Evolutionary conservation across 1,140 invertebrate genomes (phyloP).

Genomic region (Teleogryllus occipitalis): DNA sequence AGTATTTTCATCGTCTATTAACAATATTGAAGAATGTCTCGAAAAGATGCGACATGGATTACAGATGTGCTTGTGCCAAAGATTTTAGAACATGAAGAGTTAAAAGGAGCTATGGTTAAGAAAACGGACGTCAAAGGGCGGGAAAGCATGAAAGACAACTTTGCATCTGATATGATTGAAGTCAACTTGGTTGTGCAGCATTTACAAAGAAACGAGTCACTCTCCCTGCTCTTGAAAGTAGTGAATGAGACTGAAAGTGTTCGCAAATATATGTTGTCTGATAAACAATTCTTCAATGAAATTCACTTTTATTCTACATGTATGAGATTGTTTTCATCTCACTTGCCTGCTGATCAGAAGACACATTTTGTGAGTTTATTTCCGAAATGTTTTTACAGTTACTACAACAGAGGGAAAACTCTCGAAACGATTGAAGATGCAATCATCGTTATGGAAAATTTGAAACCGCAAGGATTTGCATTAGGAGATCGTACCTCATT

Average conservation of each 20-base stretch:
- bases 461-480: not conserved
- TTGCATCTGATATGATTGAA: not conserved
- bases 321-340: not conserved
- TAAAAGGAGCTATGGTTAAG: too few relatives aligned
- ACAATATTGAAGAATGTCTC: too few relatives aligned
- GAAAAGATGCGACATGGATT: too few relatives aligned
- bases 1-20: too few relatives aligned
- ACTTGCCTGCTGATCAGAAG: not conserved
- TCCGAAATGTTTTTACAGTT: constrained; percentile 13
- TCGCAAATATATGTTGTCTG: not conserved
- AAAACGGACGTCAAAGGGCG: too few relatives aligned
- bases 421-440: not conserved
- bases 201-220: not conserved
- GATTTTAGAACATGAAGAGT: too few relatives aligned
- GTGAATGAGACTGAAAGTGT: not conserved
- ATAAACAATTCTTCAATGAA: constrained; percentile 9
- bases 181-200: not conserved
- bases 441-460: constrained; percentile 11
- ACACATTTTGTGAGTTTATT: not conserved
- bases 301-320: not conserved
- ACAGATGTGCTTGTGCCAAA: too few relatives aligned
- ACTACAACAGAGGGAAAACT: not conserved
- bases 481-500: not conserved
- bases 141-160: not conserved
- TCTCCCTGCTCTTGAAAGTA: not conserved